phyloP scores from a whole-genome alignment of 2,113 vertebrate genomes.

The Periophthalmodon schlosseri region DNA sequence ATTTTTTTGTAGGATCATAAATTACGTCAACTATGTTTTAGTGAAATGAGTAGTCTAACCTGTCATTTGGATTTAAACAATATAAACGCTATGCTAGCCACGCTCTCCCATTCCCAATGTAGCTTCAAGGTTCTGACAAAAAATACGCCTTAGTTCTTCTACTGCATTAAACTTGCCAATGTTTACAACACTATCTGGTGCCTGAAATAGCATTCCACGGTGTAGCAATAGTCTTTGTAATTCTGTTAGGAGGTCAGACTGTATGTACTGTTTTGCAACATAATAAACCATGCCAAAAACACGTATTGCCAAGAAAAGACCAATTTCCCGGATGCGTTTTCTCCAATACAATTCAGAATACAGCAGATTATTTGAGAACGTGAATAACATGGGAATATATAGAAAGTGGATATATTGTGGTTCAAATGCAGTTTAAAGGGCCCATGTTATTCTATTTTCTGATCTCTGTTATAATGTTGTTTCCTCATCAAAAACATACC shows the following conservation, averaged over 20 bases:
- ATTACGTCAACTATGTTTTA: too few species aligned
- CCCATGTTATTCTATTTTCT: too few species aligned
- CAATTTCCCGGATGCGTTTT: conserved; percentile 23
- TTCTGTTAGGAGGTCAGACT: not conserved
- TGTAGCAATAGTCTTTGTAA: conserved; percentile 10
- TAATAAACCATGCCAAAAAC: conserved; percentile 3
- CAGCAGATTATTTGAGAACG: too few species aligned
- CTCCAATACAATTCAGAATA: conserved; percentile 13
- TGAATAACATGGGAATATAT: too few species aligned
- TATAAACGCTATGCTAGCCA: not conserved
- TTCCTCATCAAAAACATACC: too few species aligned
- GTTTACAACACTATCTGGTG: conserved; percentile 4
- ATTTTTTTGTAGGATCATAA: too few species aligned
- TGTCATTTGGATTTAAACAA: not conserved
- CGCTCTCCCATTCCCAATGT: not conserved
- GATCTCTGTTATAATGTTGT: too few species aligned
- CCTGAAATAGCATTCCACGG: conserved; percentile 12
- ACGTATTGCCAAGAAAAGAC: not conserved
- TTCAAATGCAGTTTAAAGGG: too few species aligned
- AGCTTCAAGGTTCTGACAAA: not conserved
- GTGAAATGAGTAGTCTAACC: too few species aligned
- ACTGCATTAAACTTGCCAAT: not conserved
- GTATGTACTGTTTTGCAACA: not conserved
- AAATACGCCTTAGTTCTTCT: not conserved
- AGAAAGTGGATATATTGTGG: too few species aligned